A percentile compares a stretch with the other conserved stretches of the same genome.
Conservation (phyloP, 2,797 vertebrate species). For the Lycodopsis pacificus region DNA sequence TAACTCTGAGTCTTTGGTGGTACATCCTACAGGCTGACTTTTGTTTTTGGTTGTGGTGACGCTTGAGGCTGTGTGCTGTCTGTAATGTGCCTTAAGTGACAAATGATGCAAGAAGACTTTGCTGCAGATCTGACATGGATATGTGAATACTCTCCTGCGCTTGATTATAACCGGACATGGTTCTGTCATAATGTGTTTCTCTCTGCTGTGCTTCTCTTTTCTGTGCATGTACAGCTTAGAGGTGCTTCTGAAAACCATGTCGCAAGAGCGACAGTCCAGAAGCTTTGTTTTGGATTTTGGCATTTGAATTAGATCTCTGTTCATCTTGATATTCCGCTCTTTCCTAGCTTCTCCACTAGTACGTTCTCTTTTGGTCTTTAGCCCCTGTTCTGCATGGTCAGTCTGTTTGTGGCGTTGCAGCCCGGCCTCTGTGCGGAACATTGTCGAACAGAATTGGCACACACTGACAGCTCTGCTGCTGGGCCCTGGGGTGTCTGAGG, state of each 20-base stretch:
- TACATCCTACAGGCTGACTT: constrained; percentile 1
- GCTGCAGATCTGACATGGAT: constrained; percentile 78
- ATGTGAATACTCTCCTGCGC: constrained; percentile 43
- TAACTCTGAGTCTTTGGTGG: constrained; percentile 38
- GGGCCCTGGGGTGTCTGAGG: constrained; percentile 53
- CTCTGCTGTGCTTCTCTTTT: constrained; percentile 80
- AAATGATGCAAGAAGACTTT: constrained; percentile 82
- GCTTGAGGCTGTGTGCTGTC: constrained; percentile 48
- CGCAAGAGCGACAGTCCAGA: constrained; percentile 81
- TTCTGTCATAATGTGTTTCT: constrained; percentile 50
- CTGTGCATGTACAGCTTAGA: constrained; percentile 79
- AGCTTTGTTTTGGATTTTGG: constrained; percentile 46
- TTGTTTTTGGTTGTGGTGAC: constrained; percentile 20
- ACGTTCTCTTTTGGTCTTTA: constrained; percentile 18
- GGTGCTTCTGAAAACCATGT: constrained; percentile 78
- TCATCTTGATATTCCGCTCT: background rate
- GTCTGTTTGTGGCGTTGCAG: constrained; percentile 64
- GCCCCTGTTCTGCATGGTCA: constrained; percentile 26
- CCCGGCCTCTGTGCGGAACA: constrained; percentile 56
- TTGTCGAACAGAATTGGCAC: constrained; percentile 67
- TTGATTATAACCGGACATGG: constrained; percentile 30
- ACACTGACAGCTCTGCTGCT: constrained; percentile 21
- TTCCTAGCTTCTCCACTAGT: background rate
- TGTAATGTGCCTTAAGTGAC: constrained; percentile 77
- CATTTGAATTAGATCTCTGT: background rate